These are phyloP conservation scores for Dendrocincla tyrannina DNA, from an alignment of 2,797 vertebrate genomes.

Conservation along the genomic window DNA sequence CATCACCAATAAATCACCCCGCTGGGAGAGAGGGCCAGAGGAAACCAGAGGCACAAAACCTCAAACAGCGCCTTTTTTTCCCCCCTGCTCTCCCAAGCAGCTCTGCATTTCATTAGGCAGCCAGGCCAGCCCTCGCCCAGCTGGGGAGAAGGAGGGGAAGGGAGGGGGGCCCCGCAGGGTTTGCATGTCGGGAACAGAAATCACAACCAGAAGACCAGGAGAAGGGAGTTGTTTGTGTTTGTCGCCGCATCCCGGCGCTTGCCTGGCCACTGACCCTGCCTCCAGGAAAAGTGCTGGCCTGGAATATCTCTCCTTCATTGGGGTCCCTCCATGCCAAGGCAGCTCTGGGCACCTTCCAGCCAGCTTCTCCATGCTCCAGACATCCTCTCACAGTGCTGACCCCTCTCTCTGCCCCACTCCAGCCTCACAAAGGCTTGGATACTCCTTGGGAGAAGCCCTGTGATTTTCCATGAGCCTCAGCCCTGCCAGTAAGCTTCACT, in stretches of 20 bases:
- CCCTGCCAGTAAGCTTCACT: neutral
- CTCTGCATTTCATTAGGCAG: slow-evolving; percentile 65
- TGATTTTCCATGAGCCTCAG: neutral
- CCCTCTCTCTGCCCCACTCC: neutral
- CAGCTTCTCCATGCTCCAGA: neutral
- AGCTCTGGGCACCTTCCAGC: neutral
- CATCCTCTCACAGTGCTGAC: neutral
- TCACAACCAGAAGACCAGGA: slow-evolving; percentile 12
- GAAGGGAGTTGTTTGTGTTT: neutral
- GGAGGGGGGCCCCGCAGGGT: neutral
- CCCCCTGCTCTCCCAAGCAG: neutral
- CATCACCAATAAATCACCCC: slow-evolving; percentile 39
- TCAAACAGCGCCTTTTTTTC: neutral
- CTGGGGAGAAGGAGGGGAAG: slow-evolving; percentile 5
- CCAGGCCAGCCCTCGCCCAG: slow-evolving; percentile 37
- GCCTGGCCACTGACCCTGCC: neutral
- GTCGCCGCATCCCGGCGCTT: neutral
- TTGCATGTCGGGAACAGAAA: neutral
- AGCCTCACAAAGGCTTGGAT: neutral
- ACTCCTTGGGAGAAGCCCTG: neutral
- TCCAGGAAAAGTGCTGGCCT: neutral
- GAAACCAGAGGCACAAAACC: slow-evolving; percentile 54
- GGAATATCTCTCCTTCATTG: neutral
- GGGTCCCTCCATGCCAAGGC: neutral
- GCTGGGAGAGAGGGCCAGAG: slow-evolving; percentile 35